Conservation (phyloP, 2,113 vertebrate species). For the Ameiurus melas region DNA sequence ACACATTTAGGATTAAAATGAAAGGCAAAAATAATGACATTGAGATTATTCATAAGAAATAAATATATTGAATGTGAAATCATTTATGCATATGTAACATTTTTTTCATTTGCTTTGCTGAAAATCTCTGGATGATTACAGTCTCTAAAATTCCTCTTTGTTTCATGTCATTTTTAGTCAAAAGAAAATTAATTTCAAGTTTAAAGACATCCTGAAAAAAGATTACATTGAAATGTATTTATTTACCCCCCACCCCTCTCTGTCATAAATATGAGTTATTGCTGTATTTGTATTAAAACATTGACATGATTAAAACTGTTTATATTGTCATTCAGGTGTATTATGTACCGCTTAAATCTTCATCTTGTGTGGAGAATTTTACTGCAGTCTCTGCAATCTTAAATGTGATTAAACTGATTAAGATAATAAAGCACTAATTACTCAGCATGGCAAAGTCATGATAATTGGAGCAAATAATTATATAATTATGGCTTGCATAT, state of each 20-base stretch:
- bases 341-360: conserved; percentile 33
- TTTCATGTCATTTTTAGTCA: background rate
- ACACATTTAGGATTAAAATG: background rate
- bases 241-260: background rate
- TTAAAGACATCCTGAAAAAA: background rate
- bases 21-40: background rate
- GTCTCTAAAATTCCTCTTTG: background rate
- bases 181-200: background rate
- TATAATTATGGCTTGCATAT: conserved; percentile 23
- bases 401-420: conserved; percentile 34
- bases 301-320: conserved; percentile 20
- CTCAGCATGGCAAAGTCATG: conserved; percentile 11
- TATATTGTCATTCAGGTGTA: conserved; percentile 11
- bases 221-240: background rate
- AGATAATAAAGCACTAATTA: conserved; percentile 28
- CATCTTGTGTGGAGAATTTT: conserved; percentile 17
- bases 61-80: background rate
- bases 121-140: background rate
- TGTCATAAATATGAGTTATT: background rate
- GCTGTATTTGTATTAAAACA: conserved; percentile 2
- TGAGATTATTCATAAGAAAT: background rate
- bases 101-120: background rate
- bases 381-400: conserved; percentile 12
- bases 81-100: background rate
- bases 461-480: conserved; percentile 30